These are phyloP conservation scores for Erpornis zantholeuca DNA, from an alignment of 2,113 vertebrate species.

Conservation along the genomic window DNA sequence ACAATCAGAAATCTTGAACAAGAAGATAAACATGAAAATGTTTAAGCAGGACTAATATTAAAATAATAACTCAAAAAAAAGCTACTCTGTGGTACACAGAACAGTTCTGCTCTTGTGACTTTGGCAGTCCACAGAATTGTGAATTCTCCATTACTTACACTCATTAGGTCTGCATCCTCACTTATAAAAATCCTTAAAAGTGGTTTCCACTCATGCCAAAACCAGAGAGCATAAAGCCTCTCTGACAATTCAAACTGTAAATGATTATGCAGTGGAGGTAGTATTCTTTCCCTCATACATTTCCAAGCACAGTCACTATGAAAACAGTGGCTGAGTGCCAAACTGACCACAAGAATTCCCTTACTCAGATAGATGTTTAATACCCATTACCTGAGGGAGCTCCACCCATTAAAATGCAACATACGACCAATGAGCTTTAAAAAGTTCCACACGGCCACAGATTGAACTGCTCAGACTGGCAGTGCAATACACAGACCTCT, in stretches of 20 bases:
- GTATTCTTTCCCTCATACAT: background rate
- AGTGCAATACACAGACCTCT: background rate
- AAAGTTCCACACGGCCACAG: background rate
- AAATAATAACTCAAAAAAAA: background rate
- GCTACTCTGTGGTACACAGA: background rate
- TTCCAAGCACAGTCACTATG: background rate
- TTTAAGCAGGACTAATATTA: background rate
- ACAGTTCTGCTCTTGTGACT: background rate
- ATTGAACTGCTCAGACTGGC: background rate
- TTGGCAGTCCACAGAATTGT: background rate
- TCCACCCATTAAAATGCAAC: background rate
- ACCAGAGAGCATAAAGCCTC: background rate
- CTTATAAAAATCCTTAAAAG: background rate
- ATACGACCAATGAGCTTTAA: fast-evolving
- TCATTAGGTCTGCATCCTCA: background rate
- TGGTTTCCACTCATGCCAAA: background rate
- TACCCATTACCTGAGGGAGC: background rate
- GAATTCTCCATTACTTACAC: background rate
- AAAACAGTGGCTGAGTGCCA: background rate
- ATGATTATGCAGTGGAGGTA: fast-evolving
- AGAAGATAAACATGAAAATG: background rate
- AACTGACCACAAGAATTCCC: background rate
- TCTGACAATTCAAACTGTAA: background rate
- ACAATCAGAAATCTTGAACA: background rate
- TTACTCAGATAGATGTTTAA: background rate